These are phyloP conservation scores for Hirtodrosophila confusa DNA, from an alignment of 2,888 invertebrate species.

Conservation along the genomic window DNA sequence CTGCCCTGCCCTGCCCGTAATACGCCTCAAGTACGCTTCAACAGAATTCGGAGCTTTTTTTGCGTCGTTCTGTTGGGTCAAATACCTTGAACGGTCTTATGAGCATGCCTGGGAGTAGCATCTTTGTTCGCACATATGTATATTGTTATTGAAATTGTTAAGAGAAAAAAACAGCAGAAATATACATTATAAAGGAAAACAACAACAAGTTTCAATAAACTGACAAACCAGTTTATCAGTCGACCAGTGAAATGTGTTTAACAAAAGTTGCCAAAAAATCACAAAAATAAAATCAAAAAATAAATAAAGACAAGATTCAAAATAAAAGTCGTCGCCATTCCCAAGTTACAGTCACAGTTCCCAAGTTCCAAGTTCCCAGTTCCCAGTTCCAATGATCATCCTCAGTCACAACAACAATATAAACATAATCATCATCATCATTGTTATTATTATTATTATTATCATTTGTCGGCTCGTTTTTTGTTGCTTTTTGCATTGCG, in stretches of 20 bases:
- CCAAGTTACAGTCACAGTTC: slow-evolving; percentile 13
- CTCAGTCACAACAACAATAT: slow-evolving; percentile 16
- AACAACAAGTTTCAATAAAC: slow-evolving; percentile 64
- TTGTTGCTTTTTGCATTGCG: slow-evolving; percentile 32
- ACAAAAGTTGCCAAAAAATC: slow-evolving; percentile 34
- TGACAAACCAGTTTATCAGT: slow-evolving; percentile 68
- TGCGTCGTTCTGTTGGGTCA: slow-evolving; percentile 59
- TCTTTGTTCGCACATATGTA: slow-evolving; percentile 21
- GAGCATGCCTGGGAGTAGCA: slow-evolving; percentile 38
- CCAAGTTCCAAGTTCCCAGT: slow-evolving; percentile 21
- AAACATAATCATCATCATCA: slow-evolving; percentile 6
- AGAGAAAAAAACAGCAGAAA: slow-evolving; percentile 8
- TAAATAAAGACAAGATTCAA: background rate
- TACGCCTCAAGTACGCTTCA: background rate
- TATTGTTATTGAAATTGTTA: slow-evolving; percentile 57
- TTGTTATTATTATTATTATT: slow-evolving; percentile 25
- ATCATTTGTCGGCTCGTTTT: slow-evolving; percentile 45
- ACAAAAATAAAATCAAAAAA: slow-evolving; percentile 12
- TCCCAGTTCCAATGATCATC: slow-evolving; percentile 50
- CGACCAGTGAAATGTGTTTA: slow-evolving; percentile 55
- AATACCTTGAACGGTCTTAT: slow-evolving; percentile 64
- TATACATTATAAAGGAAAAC: slow-evolving; percentile 4
- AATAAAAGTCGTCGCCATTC: slow-evolving; percentile 19
- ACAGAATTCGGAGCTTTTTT: slow-evolving; percentile 33
- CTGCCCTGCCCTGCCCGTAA: background rate